Conservation (phyloP, 2,113 vertebrate genomes). For the Daphoenositta chrysoptera region DNA sequence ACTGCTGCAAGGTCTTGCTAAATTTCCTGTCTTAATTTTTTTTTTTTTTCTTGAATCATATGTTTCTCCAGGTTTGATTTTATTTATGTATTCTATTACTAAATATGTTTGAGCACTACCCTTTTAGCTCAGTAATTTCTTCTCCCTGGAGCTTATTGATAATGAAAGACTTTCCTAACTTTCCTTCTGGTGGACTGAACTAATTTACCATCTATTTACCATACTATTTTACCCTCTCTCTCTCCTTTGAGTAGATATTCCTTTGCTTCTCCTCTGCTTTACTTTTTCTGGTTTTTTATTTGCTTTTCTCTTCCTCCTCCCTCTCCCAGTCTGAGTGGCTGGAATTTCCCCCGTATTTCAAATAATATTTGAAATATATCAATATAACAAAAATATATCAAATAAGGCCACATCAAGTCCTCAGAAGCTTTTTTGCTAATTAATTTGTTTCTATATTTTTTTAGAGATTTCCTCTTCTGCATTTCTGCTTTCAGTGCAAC, state of each 20-base stretch:
- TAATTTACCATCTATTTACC: too few species aligned
- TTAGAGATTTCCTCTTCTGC: neutral
- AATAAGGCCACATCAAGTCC: neutral
- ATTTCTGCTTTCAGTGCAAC: neutral
- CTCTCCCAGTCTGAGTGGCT: accelerated
- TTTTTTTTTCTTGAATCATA: neutral
- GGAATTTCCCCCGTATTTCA: neutral
- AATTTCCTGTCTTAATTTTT: neutral
- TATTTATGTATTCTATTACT: neutral
- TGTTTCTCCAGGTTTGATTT: neutral
- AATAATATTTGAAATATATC: too few species aligned
- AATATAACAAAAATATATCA: too few species aligned
- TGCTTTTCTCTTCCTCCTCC: accelerated
- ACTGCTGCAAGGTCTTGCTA: neutral
- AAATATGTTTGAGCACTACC: accelerated
- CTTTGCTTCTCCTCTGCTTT: neutral
- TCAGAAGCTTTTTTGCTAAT: neutral
- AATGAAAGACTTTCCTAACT: neutral
- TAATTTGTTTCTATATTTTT: neutral
- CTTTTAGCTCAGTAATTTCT: neutral
- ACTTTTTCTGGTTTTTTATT: accelerated
- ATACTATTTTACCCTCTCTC: accelerated
- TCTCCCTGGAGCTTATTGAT: neutral
- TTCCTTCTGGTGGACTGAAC: neutral
- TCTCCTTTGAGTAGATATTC: neutral